phyloP scores from a whole-genome alignment of 2,888 invertebrate genomes.

The Drosophila cracens region DNA sequence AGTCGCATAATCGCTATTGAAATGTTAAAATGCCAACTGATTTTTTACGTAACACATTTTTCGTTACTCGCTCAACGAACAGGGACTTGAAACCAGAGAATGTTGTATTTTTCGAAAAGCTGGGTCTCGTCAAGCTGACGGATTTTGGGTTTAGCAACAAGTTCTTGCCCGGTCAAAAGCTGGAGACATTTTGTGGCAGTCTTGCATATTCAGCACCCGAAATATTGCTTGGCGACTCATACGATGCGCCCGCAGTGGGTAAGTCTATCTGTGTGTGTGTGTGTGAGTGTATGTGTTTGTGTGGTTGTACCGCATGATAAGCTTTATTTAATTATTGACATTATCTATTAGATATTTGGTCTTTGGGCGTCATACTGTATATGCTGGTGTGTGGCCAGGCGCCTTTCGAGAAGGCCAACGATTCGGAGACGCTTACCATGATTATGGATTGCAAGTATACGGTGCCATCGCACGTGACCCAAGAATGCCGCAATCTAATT shows the following conservation, averaged over 20 bases:
- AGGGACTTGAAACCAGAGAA: slow-evolving; percentile 99
- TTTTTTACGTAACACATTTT: slow-evolving; percentile 61
- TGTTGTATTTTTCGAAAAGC: slow-evolving; percentile 99
- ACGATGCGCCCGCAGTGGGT: slow-evolving; percentile 99
- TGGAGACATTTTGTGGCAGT: slow-evolving; percentile 99
- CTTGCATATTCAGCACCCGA: slow-evolving; percentile 99
- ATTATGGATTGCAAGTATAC: slow-evolving; percentile 99
- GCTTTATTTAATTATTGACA: slow-evolving; percentile 55
- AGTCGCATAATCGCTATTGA: slow-evolving; percentile 18
- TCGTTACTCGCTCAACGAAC: slow-evolving; percentile 33
- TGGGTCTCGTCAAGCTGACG: slow-evolving; percentile 98
- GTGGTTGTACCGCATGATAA: slow-evolving; percentile 50
- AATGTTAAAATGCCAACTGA: neutral
- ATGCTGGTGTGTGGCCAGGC: slow-evolving; percentile 99
- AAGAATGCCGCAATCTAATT: slow-evolving; percentile 95
- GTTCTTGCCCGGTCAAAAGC: slow-evolving; percentile 97
- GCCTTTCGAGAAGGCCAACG: slow-evolving; percentile 99
- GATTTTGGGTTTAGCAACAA: slow-evolving; percentile 99
- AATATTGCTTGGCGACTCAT: slow-evolving; percentile 98
- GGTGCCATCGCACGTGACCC: slow-evolving; percentile 94
- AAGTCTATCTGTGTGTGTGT: slow-evolving; percentile 75
- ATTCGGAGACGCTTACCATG: slow-evolving; percentile 99
- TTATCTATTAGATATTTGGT: slow-evolving; percentile 94
- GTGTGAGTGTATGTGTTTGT: neutral
- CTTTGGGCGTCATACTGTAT: slow-evolving; percentile 98